Percentiles rank a stretch among this genome's conserved stretches.
phyloP scores from a whole-genome alignment of 2,888 invertebrate species.

The Diachrysia chrysitis region DNA sequence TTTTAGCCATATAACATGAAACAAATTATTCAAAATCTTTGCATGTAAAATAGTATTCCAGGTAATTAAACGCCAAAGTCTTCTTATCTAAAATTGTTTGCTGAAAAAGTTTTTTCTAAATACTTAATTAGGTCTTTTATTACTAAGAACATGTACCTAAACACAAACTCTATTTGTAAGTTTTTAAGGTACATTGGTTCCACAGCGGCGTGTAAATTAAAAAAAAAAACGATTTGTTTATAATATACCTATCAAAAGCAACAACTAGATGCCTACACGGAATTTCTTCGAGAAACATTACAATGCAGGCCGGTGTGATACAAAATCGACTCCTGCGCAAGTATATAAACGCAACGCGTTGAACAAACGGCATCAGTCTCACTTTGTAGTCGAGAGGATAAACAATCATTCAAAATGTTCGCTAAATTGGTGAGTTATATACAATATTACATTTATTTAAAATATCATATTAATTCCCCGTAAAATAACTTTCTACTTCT shows the following conservation, averaged over 20 bases:
- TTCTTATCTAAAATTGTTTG: too few species aligned
- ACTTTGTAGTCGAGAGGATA: slow-evolving; percentile 83
- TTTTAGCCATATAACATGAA: too few species aligned
- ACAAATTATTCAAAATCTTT: too few species aligned
- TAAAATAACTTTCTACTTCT: too few species aligned
- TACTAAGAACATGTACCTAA: too few species aligned
- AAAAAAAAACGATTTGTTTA: not conserved
- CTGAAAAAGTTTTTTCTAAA: too few species aligned
- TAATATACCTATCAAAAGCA: slow-evolving; percentile 10
- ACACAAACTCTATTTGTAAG: too few species aligned
- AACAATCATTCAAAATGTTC: slow-evolving; percentile 75
- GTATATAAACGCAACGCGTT: slow-evolving; percentile 60
- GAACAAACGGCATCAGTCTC: slow-evolving; percentile 78
- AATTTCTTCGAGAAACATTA: slow-evolving; percentile 42
- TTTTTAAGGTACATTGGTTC: too few species aligned
- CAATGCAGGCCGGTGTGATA: slow-evolving; percentile 23
- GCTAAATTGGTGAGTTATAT: slow-evolving; percentile 81
- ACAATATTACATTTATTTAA: slow-evolving; percentile 3
- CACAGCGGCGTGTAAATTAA: not conserved
- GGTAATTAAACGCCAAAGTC: too few species aligned
- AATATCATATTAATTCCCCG: too few species aligned
- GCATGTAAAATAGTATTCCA: too few species aligned
- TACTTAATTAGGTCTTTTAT: too few species aligned
- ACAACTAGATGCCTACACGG: slow-evolving; percentile 8
- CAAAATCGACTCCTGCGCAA: slow-evolving; percentile 35